Percentiles rank a stretch among this genome's conserved stretches.
These are phyloP conservation scores for Istiophorus platypterus DNA, from an alignment of 2,113 vertebrate genomes.

Conservation along the genomic window DNA sequence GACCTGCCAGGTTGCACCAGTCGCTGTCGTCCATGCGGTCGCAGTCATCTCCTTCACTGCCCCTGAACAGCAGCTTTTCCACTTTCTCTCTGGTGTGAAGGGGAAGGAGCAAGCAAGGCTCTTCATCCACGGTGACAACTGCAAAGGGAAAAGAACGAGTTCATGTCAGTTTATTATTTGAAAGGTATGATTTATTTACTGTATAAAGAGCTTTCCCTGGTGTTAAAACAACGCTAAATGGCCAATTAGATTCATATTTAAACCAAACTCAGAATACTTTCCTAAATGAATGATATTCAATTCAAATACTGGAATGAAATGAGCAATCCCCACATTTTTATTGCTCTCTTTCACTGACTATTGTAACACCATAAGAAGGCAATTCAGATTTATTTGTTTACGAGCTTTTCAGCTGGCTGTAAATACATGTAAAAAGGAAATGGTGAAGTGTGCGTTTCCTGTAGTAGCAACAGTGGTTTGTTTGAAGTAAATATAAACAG, in stretches of 20 bases:
- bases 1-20: slow-evolving; percentile 92
- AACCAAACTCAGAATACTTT: too few species aligned
- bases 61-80: slow-evolving; percentile 90
- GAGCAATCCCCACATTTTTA: background rate
- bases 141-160: slow-evolving; percentile 26
- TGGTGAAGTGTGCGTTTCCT: background rate
- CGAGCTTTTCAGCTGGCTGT: background rate
- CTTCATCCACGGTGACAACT: slow-evolving; percentile 89
- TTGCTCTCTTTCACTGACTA: background rate
- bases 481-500: background rate
- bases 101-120: slow-evolving; percentile 86
- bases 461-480: background rate
- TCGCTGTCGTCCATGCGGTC: slow-evolving; percentile 87
- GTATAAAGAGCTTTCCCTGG: background rate
- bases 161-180: background rate
- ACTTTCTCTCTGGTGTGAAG: slow-evolving; percentile 92
- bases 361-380: too few species aligned
- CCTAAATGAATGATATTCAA: background rate
- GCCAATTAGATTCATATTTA: background rate
- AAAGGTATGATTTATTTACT: background rate
- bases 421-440: background rate
- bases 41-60: slow-evolving; percentile 67
- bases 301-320: background rate
- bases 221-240: background rate
- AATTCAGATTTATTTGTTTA: too few species aligned